phyloP scores from a whole-genome alignment of 2,797 vertebrate genomes.

The Toxotes lorentzi region DNA sequence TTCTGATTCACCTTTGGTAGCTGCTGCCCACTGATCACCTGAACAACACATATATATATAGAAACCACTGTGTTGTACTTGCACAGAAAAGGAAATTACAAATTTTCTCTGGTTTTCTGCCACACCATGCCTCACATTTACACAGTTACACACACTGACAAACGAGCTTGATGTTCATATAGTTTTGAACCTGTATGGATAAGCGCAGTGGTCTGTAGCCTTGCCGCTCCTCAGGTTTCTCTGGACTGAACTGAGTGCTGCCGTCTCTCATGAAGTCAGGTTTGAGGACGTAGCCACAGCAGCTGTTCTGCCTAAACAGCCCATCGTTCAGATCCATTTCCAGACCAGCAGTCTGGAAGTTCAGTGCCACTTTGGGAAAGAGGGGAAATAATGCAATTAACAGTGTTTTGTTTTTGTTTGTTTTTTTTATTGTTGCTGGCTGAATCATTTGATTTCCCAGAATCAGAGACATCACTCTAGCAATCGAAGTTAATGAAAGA shows the following conservation, averaged over 20 bases:
- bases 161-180: neutral
- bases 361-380: conserved; percentile 90
- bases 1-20: conserved; percentile 94
- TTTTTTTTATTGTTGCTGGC: neutral
- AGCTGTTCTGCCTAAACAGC: conserved; percentile 90
- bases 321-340: conserved; percentile 98
- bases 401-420: neutral
- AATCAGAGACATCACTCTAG: conserved; percentile 1
- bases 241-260: conserved; percentile 87
- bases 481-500: conserved; percentile 1
- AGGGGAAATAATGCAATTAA: conserved; percentile 15
- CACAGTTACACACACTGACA: neutral
- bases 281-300: conserved; percentile 92
- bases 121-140: neutral
- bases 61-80: neutral
- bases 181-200: conserved; percentile 88
- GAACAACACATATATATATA: conserved; percentile 35
- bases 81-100: neutral
- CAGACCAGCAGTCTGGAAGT: conserved; percentile 94
- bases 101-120: neutral
- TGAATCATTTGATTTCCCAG: conserved; percentile 9
- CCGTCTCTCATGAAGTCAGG: conserved; percentile 89
- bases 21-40: conserved; percentile 97
- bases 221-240: conserved; percentile 74
- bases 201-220: conserved; percentile 81